These are phyloP conservation scores for Scaptomyza reducta DNA, from an alignment of 2,888 invertebrate species.

Conservation along the genomic window DNA sequence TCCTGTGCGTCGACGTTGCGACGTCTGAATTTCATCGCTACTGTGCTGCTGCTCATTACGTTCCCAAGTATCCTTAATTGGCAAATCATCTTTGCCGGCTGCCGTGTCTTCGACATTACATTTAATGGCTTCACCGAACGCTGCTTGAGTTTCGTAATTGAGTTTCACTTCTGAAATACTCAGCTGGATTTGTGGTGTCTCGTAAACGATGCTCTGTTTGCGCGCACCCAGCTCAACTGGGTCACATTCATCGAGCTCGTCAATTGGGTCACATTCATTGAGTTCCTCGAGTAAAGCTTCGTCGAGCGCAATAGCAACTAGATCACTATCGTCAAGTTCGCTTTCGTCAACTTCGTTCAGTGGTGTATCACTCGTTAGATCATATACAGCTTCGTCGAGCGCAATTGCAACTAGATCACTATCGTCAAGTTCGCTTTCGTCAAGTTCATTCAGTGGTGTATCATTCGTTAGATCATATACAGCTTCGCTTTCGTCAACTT, in stretches of 20 bases:
- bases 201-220: conserved; percentile 72
- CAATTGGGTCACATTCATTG: conserved; percentile 14
- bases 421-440: conserved; percentile 32
- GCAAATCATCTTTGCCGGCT: conserved; percentile 19
- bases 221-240: conserved; percentile 30
- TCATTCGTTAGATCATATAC: too few species aligned
- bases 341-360: conserved; percentile 6
- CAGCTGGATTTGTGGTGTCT: conserved; percentile 78
- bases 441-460: too few species aligned
- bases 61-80: conserved; percentile 53
- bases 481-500: conserved; percentile 11
- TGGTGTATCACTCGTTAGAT: conserved; percentile 37
- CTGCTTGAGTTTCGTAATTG: conserved; percentile 65
- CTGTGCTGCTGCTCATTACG: conserved; percentile 36
- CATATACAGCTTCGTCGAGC: conserved; percentile 32
- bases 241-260: conserved; percentile 9
- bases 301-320: conserved; percentile 15
- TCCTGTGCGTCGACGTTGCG: conserved; percentile 44
- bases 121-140: conserved; percentile 39
- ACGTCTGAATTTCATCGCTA: conserved; percentile 35
- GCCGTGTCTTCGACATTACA: conserved; percentile 6
- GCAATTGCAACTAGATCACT: conserved; percentile 7
- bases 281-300: conserved; percentile 12
- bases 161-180: conserved; percentile 78
- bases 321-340: conserved; percentile 27